Base-by-base conservation (phyloP, 1,140 invertebrate genomes). In the Gerris buenoi region DNA sequence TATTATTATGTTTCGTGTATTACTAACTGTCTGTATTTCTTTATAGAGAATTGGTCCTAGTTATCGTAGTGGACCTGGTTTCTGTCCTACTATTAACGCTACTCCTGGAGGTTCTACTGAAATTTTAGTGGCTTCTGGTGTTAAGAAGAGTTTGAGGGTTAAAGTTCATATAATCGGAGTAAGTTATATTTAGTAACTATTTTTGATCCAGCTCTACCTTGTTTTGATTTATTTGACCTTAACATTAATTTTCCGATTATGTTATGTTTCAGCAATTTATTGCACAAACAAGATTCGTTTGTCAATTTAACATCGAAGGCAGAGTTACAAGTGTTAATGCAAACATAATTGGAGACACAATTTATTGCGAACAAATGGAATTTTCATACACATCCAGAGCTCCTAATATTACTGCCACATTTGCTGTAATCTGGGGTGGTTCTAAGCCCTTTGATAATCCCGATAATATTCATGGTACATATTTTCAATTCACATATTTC, bases 281-380 rank as follows among this genome's bases (percentile, higher is more conserved):
- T 75, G 88, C 92, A 27, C 91, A 95, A 78, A 95, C 92, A 5
- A 82, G 91, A 71, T 95, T 95, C 78, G 91, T 95, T 61, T 96
- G 93, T 76, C 93, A 95, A 78, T 96, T 96, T 78, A 95, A 95
- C 80, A 95, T 95, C 72, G 93, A 95, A 79, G 93, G 93, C 25
- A 83, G 93, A 18, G 92, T 95, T 2, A 91, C 90, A 29, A 92
- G 89, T 76, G 88, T 94, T 1, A 93, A 91, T 78, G 93, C 93
- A 65, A 88, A 92, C 76, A 80, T 95, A 29, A 77, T 95, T 14
- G 90, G 89, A 27, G 93, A 95, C 79, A 93, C 90, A 56, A 95
- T 96, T 78, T 95, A 95, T 77, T 96, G 93, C 79, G 91, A 95
- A 73, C 82, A 85, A 46, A 93, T 94, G 80, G 91, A 92, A 76